A percentile compares a stretch with the other conserved stretches of the same genome.
These are phyloP conservation scores for Minunthozetes semirufus DNA, from an alignment of 2,888 invertebrate species.

Conservation along the genomic window DNA sequence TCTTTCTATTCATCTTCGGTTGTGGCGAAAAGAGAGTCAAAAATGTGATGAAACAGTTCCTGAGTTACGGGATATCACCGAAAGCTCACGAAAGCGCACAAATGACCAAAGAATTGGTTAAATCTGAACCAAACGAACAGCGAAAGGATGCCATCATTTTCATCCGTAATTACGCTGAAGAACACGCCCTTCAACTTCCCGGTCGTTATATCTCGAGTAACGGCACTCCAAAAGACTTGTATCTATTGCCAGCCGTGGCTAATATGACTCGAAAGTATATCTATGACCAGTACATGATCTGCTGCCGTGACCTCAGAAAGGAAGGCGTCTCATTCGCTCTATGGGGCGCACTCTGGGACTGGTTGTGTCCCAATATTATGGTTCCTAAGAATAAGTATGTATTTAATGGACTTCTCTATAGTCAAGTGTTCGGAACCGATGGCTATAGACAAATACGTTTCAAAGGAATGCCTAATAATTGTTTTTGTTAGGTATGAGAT, in stretches of 20 bases:
- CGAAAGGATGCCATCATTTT: constrained; percentile 29
- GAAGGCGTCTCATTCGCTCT: constrained; percentile 33
- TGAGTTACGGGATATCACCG: constrained; percentile 22
- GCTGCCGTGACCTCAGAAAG: constrained; percentile 8
- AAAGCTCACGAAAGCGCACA: constrained; percentile 27
- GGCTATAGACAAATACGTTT: no score
- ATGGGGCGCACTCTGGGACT: constrained; percentile 34
- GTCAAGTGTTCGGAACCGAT: no score
- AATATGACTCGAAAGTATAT: constrained; percentile 31
- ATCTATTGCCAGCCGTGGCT: constrained; percentile 25
- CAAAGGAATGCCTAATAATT: neutral
- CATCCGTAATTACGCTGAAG: constrained; percentile 26
- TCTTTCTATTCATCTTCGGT: constrained; percentile 33
- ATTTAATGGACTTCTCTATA: no score
- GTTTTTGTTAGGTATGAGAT: constrained; percentile 16
- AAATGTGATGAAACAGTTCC: constrained; percentile 34
- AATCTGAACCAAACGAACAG: constrained; percentile 16
- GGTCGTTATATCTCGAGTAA: constrained; percentile 16
- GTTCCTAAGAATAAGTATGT: constrained; percentile 24
- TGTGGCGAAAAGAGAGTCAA: constrained; percentile 35
- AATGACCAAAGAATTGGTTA: constrained; percentile 18
- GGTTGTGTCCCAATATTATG: constrained; percentile 30
- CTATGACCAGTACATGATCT: constrained; percentile 30
- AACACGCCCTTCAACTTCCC: constrained; percentile 33
- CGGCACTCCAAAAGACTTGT: constrained; percentile 9